These are phyloP conservation scores for Apostichopus californicus DNA, from an alignment of 35 echinoderm and acorn worm species.

Conservation along the genomic window DNA sequence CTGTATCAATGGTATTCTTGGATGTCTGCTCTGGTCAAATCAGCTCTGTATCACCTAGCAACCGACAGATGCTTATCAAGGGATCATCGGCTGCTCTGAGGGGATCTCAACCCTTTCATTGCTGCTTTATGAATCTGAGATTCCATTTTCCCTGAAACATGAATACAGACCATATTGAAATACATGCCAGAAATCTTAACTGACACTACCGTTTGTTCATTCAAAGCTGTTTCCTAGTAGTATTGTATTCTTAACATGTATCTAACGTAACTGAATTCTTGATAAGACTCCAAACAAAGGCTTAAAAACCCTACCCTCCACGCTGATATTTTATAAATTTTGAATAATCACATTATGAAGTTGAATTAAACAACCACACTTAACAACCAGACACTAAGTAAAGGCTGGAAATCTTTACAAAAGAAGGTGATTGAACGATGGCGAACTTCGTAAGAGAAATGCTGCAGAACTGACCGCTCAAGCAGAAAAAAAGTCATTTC, in stretches of 20 bases:
- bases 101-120: slow-evolving; percentile 67
- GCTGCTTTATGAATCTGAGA: slow-evolving; percentile 80
- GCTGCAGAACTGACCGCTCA: too few relatives aligned
- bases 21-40: too few relatives aligned
- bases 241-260: background rate
- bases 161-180: background rate
- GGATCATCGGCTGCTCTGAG: background rate
- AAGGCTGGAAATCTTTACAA: too few relatives aligned
- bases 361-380: too few relatives aligned
- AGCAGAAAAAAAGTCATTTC: too few relatives aligned
- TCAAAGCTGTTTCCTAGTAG: background rate
- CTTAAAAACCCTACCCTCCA: background rate
- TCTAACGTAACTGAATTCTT: background rate
- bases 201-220: too few relatives aligned
- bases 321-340: background rate
- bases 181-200: too few relatives aligned
- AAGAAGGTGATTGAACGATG: too few relatives aligned
- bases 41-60: background rate
- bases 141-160: slow-evolving; percentile 75
- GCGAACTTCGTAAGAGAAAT: too few relatives aligned
- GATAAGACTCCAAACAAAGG: background rate
- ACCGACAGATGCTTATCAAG: background rate
- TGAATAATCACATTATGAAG: too few relatives aligned
- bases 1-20: too few relatives aligned
- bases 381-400: too few relatives aligned